phyloP scores from a whole-genome alignment of 2,113 vertebrate genomes.

The Aleadryas rufinucha region DNA sequence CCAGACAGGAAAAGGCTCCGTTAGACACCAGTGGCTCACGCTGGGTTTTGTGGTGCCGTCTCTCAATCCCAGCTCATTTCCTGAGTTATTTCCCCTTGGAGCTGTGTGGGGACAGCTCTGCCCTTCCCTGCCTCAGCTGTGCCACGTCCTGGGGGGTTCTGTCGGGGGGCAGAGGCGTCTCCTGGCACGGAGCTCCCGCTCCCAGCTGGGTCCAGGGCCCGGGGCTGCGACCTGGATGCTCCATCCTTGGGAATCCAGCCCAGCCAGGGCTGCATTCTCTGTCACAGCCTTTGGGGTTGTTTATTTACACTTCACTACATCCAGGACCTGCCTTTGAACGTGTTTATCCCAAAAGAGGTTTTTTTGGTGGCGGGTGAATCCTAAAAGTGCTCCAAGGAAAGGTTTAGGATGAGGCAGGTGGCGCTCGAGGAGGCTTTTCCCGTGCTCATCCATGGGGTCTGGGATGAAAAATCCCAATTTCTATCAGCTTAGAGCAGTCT shows the following conservation, averaged over 20 bases:
- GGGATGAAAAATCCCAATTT: neutral
- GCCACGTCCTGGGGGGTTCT: neutral
- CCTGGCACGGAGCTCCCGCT: neutral
- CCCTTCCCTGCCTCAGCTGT: neutral
- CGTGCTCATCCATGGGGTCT: rapidly evolving
- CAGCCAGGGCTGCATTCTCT: neutral
- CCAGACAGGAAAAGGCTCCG: rapidly evolving
- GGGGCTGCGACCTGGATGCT: neutral
- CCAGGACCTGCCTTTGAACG: neutral
- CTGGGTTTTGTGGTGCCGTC: neutral
- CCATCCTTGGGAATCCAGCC: neutral
- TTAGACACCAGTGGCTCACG: rapidly evolving
- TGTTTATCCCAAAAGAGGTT: neutral
- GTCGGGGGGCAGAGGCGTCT: neutral
- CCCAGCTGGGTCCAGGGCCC: neutral
- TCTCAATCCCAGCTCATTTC: rapidly evolving
- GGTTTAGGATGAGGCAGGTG: neutral
- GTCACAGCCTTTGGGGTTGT: too few relatives aligned
- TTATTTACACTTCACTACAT: neutral
- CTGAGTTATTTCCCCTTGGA: rapidly evolving
- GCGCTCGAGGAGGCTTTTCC: neutral
- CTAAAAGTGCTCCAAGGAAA: rapidly evolving
- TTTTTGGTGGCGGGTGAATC: neutral
- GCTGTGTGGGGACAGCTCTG: rapidly evolving
- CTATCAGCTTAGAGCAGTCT: rapidly evolving